Evolutionary conservation across 2,113 vertebrate species (phyloP).

Genomic region (Neotoma lepida): DNA sequence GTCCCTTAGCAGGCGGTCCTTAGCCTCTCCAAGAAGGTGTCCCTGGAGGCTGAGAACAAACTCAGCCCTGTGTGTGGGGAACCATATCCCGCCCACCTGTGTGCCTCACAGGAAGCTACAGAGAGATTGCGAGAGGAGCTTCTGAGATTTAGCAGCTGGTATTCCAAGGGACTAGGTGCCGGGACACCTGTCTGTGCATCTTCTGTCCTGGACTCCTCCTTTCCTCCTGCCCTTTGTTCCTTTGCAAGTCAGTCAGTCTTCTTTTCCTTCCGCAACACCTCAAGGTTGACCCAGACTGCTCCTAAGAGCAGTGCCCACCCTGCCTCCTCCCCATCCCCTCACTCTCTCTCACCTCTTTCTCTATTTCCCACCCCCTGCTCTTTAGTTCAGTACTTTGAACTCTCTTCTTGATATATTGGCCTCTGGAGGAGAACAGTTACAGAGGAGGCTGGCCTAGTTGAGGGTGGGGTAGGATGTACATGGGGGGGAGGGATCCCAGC

Average conservation of each 20-base stretch:
- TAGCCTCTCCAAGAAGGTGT: slow-evolving; percentile 79
- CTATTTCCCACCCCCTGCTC: not conserved
- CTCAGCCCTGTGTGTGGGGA: slow-evolving; percentile 28
- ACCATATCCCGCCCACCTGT: slow-evolving; percentile 70
- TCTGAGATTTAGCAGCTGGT: slow-evolving; percentile 85
- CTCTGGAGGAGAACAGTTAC: slow-evolving; percentile 54
- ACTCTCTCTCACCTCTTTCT: slow-evolving; percentile 57
- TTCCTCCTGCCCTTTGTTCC: slow-evolving; percentile 69
- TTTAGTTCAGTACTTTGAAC: slow-evolving; percentile 83
- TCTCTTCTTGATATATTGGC: slow-evolving; percentile 78
- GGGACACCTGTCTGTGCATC: slow-evolving; percentile 78
- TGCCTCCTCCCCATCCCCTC: slow-evolving; percentile 35
- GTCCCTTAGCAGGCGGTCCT: slow-evolving; percentile 68
- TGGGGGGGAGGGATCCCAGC: slow-evolving; percentile 57
- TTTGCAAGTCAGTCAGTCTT: slow-evolving; percentile 76
- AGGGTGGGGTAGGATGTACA: slow-evolving; percentile 60
- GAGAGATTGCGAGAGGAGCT: slow-evolving; percentile 74
- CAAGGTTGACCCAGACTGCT: slow-evolving; percentile 47
- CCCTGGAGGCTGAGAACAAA: slow-evolving; percentile 80
- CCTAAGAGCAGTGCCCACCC: not conserved
- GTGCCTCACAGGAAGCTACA: slow-evolving; percentile 84
- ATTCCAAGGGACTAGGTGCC: slow-evolving; percentile 87
- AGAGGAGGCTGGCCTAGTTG: slow-evolving; percentile 61
- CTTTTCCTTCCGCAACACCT: slow-evolving; percentile 55
- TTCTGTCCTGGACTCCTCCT: slow-evolving; percentile 6